Evolutionary conservation across 1,140 invertebrate species (phyloP), one percentile per base, ranked within the genome.

Genomic region (Hylaeus volcanicus): DNA sequence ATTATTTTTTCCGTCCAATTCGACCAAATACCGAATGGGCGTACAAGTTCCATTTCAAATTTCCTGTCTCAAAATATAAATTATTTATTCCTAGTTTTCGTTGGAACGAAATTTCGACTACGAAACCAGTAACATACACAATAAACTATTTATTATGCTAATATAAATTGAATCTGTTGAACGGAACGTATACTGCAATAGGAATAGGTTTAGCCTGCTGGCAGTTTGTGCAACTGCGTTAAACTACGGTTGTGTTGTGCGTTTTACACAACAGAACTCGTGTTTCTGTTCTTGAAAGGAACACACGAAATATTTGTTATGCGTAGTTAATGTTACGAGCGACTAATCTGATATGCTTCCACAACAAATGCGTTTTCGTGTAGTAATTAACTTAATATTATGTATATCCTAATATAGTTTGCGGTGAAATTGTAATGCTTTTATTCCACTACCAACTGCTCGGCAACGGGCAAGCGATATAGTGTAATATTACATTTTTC

Each of bases 291-390:
- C 43, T 80, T 74, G 14, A 66, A 48, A 15, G 53, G 53, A 60
- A 74, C 71, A 78, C 58, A 45, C n/a, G 15, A 45, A 71, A 71
- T 78, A 78, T 74, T 74, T 66, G 58, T 80, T 74, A 56, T 66
- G 64, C 26, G 64, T 74, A 74, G 66, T 45, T 45, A 45, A 45
- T 45, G 43, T 45, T 45, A 76, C 64, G 69, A 81, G 48, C 74
- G 65, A 76, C 70, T 76, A 81, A 81, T 81, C 65, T 70, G 63
- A 74, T 80, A 51, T 48, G 73, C n/a, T 26, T 55, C 63, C 63
- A 15, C 65, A 11, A 41, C n/a, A 37, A 45, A 55, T 14, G 71
- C 65, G 69, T 81, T 81, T 77, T 69, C 9, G 4, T 14, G 51
- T 56, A 77, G 55, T 51, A 64, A 63, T 76, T 65, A 55, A 39